These are phyloP conservation scores for Ranitomeya variabilis DNA, from an alignment of 2,113 vertebrate genomes.

Conservation along the genomic window DNA sequence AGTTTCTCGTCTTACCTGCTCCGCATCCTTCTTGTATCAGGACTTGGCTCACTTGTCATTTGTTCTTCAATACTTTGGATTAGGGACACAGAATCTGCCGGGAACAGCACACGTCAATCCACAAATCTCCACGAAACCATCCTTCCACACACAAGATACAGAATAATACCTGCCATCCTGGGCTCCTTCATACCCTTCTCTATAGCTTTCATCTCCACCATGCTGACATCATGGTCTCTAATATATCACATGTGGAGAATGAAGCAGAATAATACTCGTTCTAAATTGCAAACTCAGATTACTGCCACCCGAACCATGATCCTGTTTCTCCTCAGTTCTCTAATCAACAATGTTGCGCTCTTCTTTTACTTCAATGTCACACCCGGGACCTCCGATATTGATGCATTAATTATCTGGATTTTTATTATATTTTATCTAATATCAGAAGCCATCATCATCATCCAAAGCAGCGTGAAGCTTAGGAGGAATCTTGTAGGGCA, in stretches of 20 bases:
- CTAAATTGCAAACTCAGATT: neutral
- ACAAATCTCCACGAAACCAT: accelerated
- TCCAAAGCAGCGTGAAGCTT: neutral
- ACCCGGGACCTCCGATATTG: accelerated
- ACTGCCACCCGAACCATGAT: neutral
- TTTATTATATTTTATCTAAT: neutral
- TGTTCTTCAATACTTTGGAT: neutral
- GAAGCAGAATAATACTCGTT: neutral
- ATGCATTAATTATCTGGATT: neutral
- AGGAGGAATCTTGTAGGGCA: neutral
- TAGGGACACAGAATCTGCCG: neutral
- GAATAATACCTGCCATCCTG: neutral
- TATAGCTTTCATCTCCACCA: neutral
- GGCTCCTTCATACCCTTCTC: neutral
- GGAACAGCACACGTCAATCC: neutral
- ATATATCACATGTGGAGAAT: neutral
- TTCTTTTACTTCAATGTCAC: no score
- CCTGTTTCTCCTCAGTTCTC: neutral
- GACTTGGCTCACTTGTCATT: neutral
- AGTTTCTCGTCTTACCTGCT: neutral
- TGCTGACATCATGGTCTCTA: neutral
- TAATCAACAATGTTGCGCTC: no score
- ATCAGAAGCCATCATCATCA: neutral
- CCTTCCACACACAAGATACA: neutral
- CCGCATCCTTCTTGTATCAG: neutral